Evolutionary conservation across 1,140 invertebrate genomes (phyloP), one percentile per base, ranked within the genome.

Genomic region (Drosophila azteca): DNA sequence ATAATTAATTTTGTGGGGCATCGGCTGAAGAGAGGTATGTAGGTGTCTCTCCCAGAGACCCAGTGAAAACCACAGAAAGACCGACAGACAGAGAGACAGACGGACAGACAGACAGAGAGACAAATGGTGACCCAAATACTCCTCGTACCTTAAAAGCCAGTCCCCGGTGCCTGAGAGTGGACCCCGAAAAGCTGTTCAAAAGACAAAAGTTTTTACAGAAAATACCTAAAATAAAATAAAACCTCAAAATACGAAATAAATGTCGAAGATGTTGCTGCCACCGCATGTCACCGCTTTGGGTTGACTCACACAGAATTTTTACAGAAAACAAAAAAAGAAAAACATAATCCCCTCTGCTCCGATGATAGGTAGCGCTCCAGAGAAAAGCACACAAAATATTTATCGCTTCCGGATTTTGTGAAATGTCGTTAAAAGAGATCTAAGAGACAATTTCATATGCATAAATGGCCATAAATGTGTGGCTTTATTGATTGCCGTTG

Each of bases 361-460:
- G 31, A 11, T 35, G 57, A 70, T 69, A 70, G 81, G 77, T 85
- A 84, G 77, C 81, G 49, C 51, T 15, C 17, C 29, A 31, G 29
- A 31, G 29, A 31, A 31, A 26, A 66, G 46, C 44, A 79, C 41
- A 67, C 59, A 63, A 84, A 88, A 78, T 84, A 83, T 87, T 87
- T 87, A 87, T 87, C 76, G 79, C 83, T 87, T 87, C 83, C 83
- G 83, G 83, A 87, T 88, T 79, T 80, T 77, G 65, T 39, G 59
- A 75, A 80, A 65, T 82, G 78, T 87, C 83, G 78, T 77, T 74
- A 69, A 64, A 43, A 65, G 82, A 4, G 35, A 85, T 85, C 78
- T 54, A 64, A 77, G 52, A 57, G 52, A 52, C 69, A 66, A 83
- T 88, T 75, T 88, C 70, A 79, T 87, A 87, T 87, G 83, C 83